Base-by-base conservation (phyloP, 2,888 invertebrate species). In the Agrilus mali region DNA sequence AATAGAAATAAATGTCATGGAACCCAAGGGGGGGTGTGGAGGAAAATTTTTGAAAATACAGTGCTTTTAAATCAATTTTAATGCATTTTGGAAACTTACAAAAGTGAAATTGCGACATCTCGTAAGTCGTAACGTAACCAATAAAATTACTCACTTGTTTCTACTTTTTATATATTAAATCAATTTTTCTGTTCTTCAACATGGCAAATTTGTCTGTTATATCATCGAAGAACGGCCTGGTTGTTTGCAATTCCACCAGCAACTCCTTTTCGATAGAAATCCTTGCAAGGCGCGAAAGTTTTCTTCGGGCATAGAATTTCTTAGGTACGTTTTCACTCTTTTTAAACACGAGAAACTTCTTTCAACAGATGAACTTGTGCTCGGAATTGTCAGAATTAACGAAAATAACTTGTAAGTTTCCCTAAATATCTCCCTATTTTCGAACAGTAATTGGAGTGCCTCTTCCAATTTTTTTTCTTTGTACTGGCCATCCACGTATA, bases 161-260 rank as follows among this genome's bases (percentile, higher is more conserved):
- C 20, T 20, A 20, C 20, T 20, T 20, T 20, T 20, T 20, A 6
- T 20, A 20, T 4, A 20, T 20, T 20, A 20, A 20, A 20, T 48
- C 46, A 17, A 49, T 50, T 43, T 33, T 42, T 40, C 52, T 33
- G 10, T 50, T 38, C 39, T 50, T 42, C 40, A 49, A 40, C 34
- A 17, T 20, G n/a, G 53, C 52, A 42, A 51, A 53, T 37, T 46
- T 50, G 42, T 50, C 41, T 13, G 47, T 51, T 7, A 53, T 48
- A 16, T 50, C 47, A 4, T 51, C 51, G 42, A 50, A 50, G 42
- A 52, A 52, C 16, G 44, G 46, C 33, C 4, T 3, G 20, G 3
- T 6, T 38, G 33, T 37, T 38, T 35, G 43, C 31, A 48, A 32
- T 16, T 47, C 45, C 8, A 20, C 16, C 22, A 52, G 33, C 2